A percentile compares a stretch with the other conserved stretches of the same genome.
Conservation (phyloP, 2,113 vertebrate genomes). For the Oncorhynchus keta region DNA sequence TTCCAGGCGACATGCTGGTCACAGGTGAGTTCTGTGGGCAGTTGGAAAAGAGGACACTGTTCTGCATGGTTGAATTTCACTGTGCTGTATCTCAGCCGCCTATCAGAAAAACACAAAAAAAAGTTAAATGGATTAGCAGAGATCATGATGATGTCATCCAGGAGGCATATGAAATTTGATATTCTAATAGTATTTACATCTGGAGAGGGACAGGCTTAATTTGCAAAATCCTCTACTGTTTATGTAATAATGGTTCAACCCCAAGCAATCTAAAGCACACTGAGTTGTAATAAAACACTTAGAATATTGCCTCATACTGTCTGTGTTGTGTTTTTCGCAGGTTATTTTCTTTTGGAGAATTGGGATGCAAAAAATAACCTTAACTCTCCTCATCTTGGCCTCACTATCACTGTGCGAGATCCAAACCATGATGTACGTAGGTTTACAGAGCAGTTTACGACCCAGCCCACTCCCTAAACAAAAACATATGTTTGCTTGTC, state of each 20-base stretch:
- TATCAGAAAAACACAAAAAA: too few species aligned
- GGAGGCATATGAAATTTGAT: too few species aligned
- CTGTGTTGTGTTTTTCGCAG: constrained; percentile 62
- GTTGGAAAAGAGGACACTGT: background rate
- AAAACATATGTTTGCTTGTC: background rate
- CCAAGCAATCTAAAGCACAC: background rate
- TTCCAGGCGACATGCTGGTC: constrained; percentile 81
- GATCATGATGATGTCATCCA: too few species aligned
- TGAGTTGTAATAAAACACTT: background rate
- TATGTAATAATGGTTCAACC: background rate
- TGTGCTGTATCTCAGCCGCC: too few species aligned
- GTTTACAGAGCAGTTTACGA: background rate
- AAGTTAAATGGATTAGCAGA: too few species aligned
- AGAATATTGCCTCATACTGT: background rate
- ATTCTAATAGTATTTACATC: too few species aligned
- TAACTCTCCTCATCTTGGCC: constrained; percentile 81
- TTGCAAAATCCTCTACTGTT: too few species aligned
- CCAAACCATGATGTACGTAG: constrained; percentile 73
- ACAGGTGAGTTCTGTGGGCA: constrained; percentile 74
- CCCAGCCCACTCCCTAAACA: background rate
- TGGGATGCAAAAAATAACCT: constrained; percentile 72
- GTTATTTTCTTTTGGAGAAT: constrained; percentile 80
- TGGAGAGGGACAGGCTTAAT: background rate
- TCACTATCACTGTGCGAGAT: constrained; percentile 80
- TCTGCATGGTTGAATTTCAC: too few species aligned